Evolutionary conservation across 1,140 invertebrate species (phyloP).

Genomic region (Agraylea sexmaculata): DNA sequence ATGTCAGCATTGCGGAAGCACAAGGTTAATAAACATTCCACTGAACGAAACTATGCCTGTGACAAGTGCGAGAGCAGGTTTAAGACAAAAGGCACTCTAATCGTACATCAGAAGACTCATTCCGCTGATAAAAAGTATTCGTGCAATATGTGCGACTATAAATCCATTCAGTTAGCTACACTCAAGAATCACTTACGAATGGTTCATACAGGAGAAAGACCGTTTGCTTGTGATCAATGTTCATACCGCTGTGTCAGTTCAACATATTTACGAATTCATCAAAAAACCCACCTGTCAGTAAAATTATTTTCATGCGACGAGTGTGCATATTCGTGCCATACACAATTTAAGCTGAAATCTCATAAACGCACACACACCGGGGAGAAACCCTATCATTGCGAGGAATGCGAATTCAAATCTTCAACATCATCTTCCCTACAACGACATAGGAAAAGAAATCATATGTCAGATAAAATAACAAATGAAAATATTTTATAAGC

Average conservation of each 20-base stretch:
- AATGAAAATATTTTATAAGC: background rate
- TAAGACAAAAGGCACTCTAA: slow-evolving; percentile 1
- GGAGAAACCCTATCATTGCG: slow-evolving; percentile 8
- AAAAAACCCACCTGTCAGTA: slow-evolving; percentile 1
- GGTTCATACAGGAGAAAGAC: slow-evolving; percentile 3
- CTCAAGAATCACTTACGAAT: slow-evolving; percentile 7
- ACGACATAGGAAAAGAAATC: slow-evolving; percentile 5
- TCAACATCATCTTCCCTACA: background rate
- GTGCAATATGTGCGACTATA: background rate
- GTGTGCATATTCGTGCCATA: slow-evolving; percentile 7
- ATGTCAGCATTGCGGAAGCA: too few relatives aligned
- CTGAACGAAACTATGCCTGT: background rate
- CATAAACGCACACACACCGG: slow-evolving; percentile 7
- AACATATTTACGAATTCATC: slow-evolving; percentile 8
- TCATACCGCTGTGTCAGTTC: slow-evolving; percentile 7
- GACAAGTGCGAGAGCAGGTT: background rate
- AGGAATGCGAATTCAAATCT: slow-evolving; percentile 7
- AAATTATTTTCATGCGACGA: slow-evolving; percentile 3
- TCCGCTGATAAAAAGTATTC: background rate
- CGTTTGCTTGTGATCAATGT: slow-evolving; percentile 8
- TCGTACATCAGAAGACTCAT: background rate
- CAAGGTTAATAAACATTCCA: background rate
- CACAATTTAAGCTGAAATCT: slow-evolving; percentile 3
- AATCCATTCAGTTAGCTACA: background rate
- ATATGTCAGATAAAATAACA: background rate